phyloP scores from a whole-genome alignment of 2,888 invertebrate genomes.

The Aethes cnicana region DNA sequence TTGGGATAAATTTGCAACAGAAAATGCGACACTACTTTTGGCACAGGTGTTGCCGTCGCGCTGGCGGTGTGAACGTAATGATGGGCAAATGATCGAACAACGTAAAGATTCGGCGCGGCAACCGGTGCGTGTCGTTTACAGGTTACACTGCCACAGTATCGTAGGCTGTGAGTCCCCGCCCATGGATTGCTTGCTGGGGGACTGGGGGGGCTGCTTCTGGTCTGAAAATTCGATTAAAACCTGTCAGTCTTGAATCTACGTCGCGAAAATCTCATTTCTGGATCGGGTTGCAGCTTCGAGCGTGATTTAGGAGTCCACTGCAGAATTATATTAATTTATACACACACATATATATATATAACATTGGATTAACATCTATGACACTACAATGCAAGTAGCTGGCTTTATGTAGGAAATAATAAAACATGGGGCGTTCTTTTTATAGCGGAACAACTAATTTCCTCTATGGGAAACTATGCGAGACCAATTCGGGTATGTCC shows the following conservation, averaged over 20 bases:
- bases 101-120: conserved; percentile 40
- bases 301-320: too few relatives aligned
- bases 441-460: conserved; percentile 17
- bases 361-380: too few relatives aligned
- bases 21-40: conserved; percentile 65
- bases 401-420: conserved; percentile 7
- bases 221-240: conserved; percentile 85
- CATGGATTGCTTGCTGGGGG: conserved; percentile 88
- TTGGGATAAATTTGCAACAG: conserved; percentile 71
- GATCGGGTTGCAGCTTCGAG: too few relatives aligned
- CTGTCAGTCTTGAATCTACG: too few relatives aligned
- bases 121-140: conserved; percentile 82
- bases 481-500: conserved; percentile 17
- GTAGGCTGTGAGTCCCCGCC: conserved; percentile 97
- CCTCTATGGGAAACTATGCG: conserved; percentile 20
- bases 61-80: conserved; percentile 39
- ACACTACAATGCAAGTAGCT: conserved; percentile 16
- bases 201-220: conserved; percentile 92
- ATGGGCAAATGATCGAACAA: conserved; percentile 18
- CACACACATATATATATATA: too few relatives aligned
- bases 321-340: too few relatives aligned
- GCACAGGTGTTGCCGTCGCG: conserved; percentile 65
- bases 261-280: too few relatives aligned
- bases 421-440: conserved; percentile 9
- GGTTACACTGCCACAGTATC: conserved; percentile 99